phyloP scores from a whole-genome alignment of 2,888 invertebrate genomes.

The Megaustenia siamemsis region DNA sequence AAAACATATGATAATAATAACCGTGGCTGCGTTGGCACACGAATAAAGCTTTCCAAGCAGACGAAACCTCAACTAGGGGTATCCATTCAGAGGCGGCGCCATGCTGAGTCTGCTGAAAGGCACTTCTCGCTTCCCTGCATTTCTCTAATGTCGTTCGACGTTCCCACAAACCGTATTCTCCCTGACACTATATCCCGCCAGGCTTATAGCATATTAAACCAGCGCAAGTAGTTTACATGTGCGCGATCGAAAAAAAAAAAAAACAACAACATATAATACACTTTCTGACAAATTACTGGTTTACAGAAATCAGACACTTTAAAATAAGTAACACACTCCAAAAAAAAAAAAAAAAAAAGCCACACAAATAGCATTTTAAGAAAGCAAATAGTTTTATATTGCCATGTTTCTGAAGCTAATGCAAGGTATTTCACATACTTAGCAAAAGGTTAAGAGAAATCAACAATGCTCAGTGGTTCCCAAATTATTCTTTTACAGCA shows the following conservation, averaged over 20 bases:
- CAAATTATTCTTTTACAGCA: too few species aligned
- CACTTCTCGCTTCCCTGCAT: slow-evolving; percentile 17
- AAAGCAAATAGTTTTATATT: background rate
- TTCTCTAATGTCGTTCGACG: background rate
- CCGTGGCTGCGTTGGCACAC: background rate
- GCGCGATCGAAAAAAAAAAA: background rate
- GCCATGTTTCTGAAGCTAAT: background rate
- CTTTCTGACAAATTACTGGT: background rate
- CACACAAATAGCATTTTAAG: background rate
- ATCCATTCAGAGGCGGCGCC: background rate
- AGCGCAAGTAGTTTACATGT: background rate
- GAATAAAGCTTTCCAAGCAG: slow-evolving; percentile 1
- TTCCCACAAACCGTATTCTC: background rate
- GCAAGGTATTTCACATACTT: too few species aligned
- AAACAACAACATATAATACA: background rate
- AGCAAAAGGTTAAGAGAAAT: too few species aligned
- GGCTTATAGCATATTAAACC: background rate
- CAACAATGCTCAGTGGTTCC: too few species aligned
- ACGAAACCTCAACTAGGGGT: background rate
- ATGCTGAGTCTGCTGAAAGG: slow-evolving; percentile 1
- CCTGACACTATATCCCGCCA: background rate
- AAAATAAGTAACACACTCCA: too few species aligned
- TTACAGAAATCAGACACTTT: background rate
- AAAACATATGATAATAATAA: background rate
- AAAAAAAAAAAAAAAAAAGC: background rate